A percentile compares a stretch with the other conserved stretches of the same genome.
Conservation (phyloP, 2,113 vertebrate species). For the Gyps fulvus region DNA sequence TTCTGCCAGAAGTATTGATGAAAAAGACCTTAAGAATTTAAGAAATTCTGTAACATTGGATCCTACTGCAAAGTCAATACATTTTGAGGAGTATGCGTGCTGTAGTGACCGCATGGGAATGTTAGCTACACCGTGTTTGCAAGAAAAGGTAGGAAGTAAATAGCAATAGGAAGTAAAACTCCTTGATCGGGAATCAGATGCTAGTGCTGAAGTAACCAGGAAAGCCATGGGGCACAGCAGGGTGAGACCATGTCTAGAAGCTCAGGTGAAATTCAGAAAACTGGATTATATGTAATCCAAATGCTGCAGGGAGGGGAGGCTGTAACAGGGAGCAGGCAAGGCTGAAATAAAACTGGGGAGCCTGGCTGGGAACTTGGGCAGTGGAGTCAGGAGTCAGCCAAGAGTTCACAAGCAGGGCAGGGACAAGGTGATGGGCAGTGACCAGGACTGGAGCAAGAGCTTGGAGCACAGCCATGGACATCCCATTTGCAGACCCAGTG, state of each 20-base stretch:
- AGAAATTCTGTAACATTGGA: background rate
- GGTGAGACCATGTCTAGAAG: background rate
- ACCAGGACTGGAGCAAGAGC: background rate
- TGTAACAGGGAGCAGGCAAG: background rate
- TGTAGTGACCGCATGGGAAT: background rate
- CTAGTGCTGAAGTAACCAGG: background rate
- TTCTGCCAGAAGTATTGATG: background rate
- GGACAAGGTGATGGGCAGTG: background rate
- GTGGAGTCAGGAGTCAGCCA: background rate
- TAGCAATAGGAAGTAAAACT: background rate
- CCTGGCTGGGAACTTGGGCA: background rate
- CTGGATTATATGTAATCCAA: background rate
- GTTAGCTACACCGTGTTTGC: background rate
- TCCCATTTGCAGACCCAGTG: fast-evolving
- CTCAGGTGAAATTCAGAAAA: background rate
- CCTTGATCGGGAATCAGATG: background rate
- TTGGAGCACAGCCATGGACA: background rate
- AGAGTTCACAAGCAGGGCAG: background rate
- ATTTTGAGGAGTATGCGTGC: background rate
- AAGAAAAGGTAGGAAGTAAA: background rate
- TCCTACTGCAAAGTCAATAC: background rate
- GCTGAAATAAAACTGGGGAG: background rate
- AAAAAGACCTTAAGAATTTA: background rate
- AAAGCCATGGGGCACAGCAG: background rate
- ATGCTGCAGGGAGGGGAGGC: background rate